Evolutionary conservation across 2,113 vertebrate genomes (phyloP).

Genomic region (Rhynchopsitta pachyrhyncha): DNA sequence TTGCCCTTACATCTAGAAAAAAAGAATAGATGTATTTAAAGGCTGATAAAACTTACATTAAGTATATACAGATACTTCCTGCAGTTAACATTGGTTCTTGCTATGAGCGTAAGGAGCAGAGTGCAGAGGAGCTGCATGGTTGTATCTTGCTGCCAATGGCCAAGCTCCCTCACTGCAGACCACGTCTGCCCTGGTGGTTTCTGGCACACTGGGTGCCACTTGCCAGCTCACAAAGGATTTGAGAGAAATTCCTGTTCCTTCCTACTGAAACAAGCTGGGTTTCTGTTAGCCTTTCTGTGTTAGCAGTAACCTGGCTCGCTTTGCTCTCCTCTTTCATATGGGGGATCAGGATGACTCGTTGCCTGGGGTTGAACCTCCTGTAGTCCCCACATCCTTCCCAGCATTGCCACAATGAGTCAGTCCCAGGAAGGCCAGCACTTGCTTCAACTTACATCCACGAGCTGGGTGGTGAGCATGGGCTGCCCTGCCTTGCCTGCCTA

Average conservation of each 20-base stretch:
- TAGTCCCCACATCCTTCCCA: fast-evolving
- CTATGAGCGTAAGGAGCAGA: fast-evolving
- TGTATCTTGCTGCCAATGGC: background rate
- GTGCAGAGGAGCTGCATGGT: background rate
- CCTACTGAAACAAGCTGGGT: background rate
- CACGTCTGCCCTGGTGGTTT: background rate
- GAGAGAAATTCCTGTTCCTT: background rate
- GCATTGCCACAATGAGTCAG: fast-evolving
- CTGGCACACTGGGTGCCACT: background rate
- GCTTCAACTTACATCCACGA: background rate
- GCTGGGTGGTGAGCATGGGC: fast-evolving
- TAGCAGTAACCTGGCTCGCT: background rate
- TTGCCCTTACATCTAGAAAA: background rate
- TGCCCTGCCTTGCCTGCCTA: background rate
- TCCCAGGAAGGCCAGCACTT: background rate
- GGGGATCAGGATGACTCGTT: background rate
- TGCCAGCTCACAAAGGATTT: background rate
- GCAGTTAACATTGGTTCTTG: background rate
- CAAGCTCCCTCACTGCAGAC: fast-evolving
- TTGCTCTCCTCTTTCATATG: background rate
- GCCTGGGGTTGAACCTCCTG: background rate
- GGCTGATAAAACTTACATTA: background rate
- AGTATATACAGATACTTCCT: background rate
- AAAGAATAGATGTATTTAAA: background rate
- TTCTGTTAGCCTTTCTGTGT: background rate